phyloP scores from a whole-genome alignment of 2,113 vertebrate species.

The Trogon melanurus region DNA sequence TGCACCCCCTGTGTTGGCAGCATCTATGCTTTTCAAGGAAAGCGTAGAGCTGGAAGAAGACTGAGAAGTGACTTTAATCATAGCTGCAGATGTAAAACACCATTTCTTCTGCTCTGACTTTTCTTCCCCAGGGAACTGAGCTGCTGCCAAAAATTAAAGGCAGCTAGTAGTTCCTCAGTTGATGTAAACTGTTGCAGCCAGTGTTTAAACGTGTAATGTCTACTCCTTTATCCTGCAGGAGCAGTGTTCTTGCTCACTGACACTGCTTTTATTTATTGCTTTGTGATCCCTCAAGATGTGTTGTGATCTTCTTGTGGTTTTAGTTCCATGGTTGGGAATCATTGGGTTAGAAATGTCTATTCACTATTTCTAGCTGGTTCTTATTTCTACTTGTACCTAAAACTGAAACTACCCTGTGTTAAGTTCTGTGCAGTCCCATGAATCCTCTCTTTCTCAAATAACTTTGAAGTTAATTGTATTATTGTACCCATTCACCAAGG shows the following conservation, averaged over 20 bases:
- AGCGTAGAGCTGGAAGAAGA: neutral
- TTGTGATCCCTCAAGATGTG: neutral
- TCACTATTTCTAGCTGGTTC: neutral
- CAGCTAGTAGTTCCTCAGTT: neutral
- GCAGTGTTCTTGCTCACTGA: neutral
- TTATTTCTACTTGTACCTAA: neutral
- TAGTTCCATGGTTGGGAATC: neutral
- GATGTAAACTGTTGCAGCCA: neutral
- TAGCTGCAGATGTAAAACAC: slow-evolving; percentile 3
- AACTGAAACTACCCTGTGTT: neutral
- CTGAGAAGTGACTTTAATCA: neutral
- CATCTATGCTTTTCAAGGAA: slow-evolving; percentile 1
- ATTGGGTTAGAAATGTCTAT: neutral
- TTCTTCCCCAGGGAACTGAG: neutral
- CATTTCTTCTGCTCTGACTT: neutral
- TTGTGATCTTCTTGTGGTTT: slow-evolving; percentile 19
- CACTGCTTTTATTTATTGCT: neutral
- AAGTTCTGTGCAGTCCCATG: neutral
- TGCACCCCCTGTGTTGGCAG: neutral
- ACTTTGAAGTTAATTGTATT: neutral
- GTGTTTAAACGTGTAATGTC: neutral
- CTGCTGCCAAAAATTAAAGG: slow-evolving; percentile 10
- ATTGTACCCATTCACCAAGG: neutral
- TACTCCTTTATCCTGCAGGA: neutral
- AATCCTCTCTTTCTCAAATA: neutral